phyloP scores from a whole-genome alignment of 1,140 invertebrate genomes.

The Anoplophora glabripennis region DNA sequence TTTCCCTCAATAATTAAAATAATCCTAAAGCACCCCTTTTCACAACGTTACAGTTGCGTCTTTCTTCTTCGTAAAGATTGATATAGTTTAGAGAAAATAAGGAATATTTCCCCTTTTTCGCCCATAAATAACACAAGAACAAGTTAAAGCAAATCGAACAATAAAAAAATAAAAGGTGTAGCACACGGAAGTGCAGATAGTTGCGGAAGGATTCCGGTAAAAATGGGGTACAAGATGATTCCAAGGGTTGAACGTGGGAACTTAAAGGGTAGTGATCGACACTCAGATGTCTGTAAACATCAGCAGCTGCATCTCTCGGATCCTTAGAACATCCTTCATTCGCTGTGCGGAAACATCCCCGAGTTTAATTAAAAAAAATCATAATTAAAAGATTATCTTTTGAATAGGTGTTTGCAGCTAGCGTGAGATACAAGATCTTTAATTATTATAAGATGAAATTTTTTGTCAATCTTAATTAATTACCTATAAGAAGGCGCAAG shows the following conservation, averaged over 20 bases:
- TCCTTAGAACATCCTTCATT: constrained; percentile 1
- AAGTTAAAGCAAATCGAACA: background rate
- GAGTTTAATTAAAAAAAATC: constrained; percentile 12
- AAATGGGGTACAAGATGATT: constrained; percentile 11
- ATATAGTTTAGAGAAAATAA: too few relatives aligned
- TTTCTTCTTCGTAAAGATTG: too few relatives aligned
- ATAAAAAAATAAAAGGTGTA: constrained; percentile 15
- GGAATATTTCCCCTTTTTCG: constrained; percentile 3
- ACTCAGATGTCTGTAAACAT: constrained; percentile 30
- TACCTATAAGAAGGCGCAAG: too few relatives aligned
- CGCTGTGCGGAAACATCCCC: constrained; percentile 3
- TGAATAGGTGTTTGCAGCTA: too few relatives aligned
- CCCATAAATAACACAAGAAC: constrained; percentile 2
- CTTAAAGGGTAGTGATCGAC: constrained; percentile 20
- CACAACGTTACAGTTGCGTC: too few relatives aligned
- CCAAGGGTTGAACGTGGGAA: constrained; percentile 22
- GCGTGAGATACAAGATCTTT: too few relatives aligned
- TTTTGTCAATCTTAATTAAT: too few relatives aligned
- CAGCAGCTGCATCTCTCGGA: constrained; percentile 22
- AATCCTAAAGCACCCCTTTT: too few relatives aligned
- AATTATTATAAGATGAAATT: too few relatives aligned
- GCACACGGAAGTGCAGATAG: constrained; percentile 26
- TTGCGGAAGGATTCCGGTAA: constrained; percentile 30
- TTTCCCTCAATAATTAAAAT: too few relatives aligned
- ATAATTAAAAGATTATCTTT: constrained; percentile 16